Evolutionary conservation across 2,797 vertebrate genomes (phyloP).

Genomic region (Squalus acanthias): DNA sequence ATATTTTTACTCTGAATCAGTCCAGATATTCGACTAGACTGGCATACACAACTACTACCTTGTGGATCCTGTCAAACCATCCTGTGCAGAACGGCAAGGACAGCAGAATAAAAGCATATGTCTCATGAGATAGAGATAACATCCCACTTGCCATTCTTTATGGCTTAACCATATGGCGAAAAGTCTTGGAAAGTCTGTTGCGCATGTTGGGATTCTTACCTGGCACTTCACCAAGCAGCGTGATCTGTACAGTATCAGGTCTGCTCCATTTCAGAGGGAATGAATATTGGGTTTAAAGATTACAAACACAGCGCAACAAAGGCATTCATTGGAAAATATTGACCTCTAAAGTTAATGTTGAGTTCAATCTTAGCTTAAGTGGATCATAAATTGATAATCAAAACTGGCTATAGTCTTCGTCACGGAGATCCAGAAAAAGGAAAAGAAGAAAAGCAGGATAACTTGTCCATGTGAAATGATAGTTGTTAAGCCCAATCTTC

Average conservation of each 20-base stretch:
- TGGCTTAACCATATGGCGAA: not conserved
- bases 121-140: not conserved
- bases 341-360: not conserved
- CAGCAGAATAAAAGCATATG: not conserved
- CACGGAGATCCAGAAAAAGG: not conserved
- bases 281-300: not conserved
- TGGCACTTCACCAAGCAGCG: not conserved
- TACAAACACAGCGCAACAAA: not conserved
- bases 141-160: constrained; percentile 21
- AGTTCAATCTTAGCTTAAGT: not conserved
- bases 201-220: not conserved
- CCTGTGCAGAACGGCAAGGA: not conserved
- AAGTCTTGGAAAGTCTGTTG: not conserved
- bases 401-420: not conserved
- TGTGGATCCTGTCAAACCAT: not conserved
- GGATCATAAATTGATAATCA: not conserved
- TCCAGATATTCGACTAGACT: not conserved
- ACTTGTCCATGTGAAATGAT: no score
- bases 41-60: not conserved
- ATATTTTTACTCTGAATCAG: not conserved
- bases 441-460: not conserved
- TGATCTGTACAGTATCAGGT: not conserved
- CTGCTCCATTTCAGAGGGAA: not conserved
- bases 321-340: not conserved
- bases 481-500: no score